Base-by-base conservation (phyloP, 2,113 vertebrate species). In the Petrocephalus zakoni region DNA sequence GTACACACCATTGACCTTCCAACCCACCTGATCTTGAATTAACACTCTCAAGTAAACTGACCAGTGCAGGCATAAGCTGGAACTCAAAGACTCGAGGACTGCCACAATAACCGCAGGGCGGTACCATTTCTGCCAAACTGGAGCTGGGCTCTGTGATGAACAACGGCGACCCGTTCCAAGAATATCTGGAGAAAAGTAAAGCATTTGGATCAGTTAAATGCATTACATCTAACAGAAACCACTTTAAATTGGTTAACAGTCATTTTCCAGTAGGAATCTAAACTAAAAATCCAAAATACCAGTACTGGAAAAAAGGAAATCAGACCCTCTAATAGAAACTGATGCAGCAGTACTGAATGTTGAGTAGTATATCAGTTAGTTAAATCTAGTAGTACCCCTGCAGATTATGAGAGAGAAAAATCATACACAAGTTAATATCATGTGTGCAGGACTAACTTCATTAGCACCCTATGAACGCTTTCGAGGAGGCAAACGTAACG, bases 41-140 rank as follows among this genome's bases (percentile, higher is more conserved):
- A 37, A 42, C 42, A 46, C 92, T 94, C 81, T 25, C 92, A 8
- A 97, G 96, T 91, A 96, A 93, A 91, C 94, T 96, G 92, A 97
- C 95, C 90, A 97, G 88, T 0, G 95, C 96, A 11, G 97, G 97
- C 97, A 97, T 98, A 3, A 97, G 95, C 37, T 98, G 97, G 86
- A 97, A 96, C 84, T 97, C 97, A 93, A 97, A 98, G 2, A 94
- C 90, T 87, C 96, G 95, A 19, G 21, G 93, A 88, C 92, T 91
- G 55, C 95, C 94, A 90, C 97, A 97, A 88, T 64, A 90, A 22
- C 49, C 72, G 68, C 97, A 97, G 58, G 90, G 88, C 13, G 95
- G 95, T 75, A 95, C 55, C 1, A 46, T 86, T 34, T 92, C 87
- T 4, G 86, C 85, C 0, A 93, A 0, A 37, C 90, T 89, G 11